phyloP scores from a whole-genome alignment of 2,113 vertebrate genomes.

The Telmatochromis brichardi region DNA sequence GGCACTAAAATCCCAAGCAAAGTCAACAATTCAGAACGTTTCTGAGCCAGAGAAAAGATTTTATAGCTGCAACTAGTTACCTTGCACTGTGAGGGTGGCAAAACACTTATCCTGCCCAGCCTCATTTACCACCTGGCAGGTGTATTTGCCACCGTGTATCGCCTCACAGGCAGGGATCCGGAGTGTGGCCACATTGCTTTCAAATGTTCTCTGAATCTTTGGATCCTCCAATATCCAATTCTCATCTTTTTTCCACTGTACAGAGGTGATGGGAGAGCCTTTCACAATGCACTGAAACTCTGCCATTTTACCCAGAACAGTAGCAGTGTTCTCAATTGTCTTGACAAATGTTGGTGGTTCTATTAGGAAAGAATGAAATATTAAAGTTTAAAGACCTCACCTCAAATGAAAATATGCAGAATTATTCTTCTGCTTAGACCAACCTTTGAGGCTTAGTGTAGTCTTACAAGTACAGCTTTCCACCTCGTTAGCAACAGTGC shows the following conservation, averaged over 20 bases:
- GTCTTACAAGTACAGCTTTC: slow-evolving; percentile 86
- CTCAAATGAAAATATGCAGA: background rate
- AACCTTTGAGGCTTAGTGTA: slow-evolving; percentile 90
- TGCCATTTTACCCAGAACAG: slow-evolving; percentile 80
- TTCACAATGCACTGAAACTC: slow-evolving; percentile 77
- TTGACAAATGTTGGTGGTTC: slow-evolving; percentile 86
- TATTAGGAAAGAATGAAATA: slow-evolving; percentile 53
- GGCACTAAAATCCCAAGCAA: slow-evolving; percentile 76
- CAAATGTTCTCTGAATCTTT: slow-evolving; percentile 79
- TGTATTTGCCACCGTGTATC: slow-evolving; percentile 83
- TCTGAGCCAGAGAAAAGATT: background rate
- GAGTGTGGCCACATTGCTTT: slow-evolving; percentile 77
- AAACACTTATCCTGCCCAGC: slow-evolving; percentile 88
- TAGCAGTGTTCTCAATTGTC: slow-evolving; percentile 81
- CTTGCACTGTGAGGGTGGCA: slow-evolving; percentile 88
- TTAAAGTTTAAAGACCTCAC: background rate
- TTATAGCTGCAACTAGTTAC: slow-evolving; percentile 49
- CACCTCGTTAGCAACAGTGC: slow-evolving; percentile 84
- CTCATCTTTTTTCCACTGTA: slow-evolving; percentile 94
- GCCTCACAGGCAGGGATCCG: slow-evolving; percentile 77
- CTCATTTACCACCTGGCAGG: slow-evolving; percentile 91
- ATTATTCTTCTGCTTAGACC: slow-evolving; percentile 42
- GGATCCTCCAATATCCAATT: slow-evolving; percentile 85
- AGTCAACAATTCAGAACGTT: background rate
- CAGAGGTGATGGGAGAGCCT: slow-evolving; percentile 82